phyloP scores from a whole-genome alignment of 1,140 invertebrate species.

The Drosophila willistoni region DNA sequence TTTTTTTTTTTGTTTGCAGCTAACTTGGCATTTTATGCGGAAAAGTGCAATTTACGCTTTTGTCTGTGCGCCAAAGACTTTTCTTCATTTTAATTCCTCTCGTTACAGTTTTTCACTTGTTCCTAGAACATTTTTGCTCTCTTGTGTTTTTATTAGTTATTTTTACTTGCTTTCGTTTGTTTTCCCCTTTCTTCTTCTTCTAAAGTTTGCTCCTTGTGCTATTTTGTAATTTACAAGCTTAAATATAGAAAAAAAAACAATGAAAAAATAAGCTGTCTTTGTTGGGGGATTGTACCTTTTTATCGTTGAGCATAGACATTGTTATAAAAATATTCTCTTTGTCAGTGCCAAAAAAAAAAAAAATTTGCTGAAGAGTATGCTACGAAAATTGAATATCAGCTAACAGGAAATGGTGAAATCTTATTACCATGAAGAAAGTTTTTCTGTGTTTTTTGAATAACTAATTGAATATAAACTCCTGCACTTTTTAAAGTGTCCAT shows the following conservation, averaged over 20 bases:
- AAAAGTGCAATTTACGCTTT: conserved; percentile 53
- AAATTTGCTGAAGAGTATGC: neutral
- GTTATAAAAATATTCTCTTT: neutral
- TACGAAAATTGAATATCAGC: neutral
- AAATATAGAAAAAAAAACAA: conserved; percentile 9
- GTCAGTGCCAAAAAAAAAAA: neutral
- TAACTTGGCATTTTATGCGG: conserved; percentile 50
- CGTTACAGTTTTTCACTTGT: conserved; percentile 10
- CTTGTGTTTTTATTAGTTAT: conserved; percentile 12
- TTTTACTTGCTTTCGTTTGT: neutral
- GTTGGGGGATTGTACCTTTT: neutral
- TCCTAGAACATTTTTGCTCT: neutral
- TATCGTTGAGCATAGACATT: no score
- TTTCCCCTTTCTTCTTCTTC: neutral
- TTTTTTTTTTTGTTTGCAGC: conserved; percentile 47
- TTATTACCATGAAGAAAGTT: neutral
- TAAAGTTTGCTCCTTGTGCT: neutral
- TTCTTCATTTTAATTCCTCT: conserved; percentile 29
- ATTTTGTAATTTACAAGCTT: conserved; percentile 17
- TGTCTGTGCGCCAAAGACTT: conserved; percentile 26
- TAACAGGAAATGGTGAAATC: neutral
- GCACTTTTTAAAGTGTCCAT: no score
- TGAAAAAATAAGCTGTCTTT: neutral
- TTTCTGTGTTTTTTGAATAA: neutral
- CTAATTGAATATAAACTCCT: no score